Evolutionary conservation across 2,888 invertebrate species (phyloP), one percentile per base, ranked within the genome.

Genomic region (Parthenolecanium corni): DNA sequence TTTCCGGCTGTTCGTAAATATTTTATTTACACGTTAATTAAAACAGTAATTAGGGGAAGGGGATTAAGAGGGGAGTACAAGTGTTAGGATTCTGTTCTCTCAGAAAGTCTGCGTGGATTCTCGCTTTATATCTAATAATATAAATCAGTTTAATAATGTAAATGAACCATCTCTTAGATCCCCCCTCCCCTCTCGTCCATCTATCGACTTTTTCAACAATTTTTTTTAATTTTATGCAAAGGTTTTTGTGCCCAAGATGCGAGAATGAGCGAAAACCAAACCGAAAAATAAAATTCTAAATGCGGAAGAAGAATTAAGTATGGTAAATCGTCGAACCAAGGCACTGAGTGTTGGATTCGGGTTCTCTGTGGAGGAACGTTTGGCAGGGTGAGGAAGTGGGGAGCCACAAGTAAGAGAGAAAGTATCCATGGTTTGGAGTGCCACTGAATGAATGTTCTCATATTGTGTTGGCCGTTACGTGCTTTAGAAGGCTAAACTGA

Each of bases 231-330:
- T 31, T 31, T 6, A 31, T 9, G 31, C 4, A 31, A 31, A 31
- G 9, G 31, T 31, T 31, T n/a, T n/a, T n/a, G n/a, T n/a, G n/a
- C n/a, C n/a, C n/a, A n/a, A n/a, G n/a, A 14, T 5, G 20, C 9
- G 49, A 2, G 49, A 49, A 21, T 6, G 49, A 49, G 23, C 1
- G 21, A 14, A 11, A 23, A 21, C 12, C 5, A 49, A 9, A 20
- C 21, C 5, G 23, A 20, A 11, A 23, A 21, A 49, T 2, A 23
- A 2, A 14, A 46, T 40, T n/a, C 36, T 18, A 58, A 49, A 58
- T 38, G 58, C 58, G 58, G 58, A 58, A 58, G 58, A 58, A 58
- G 52, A 52, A 58, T n/a, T n/a, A n/a, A n/a, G n/a, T n/a, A 49
- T 21, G 18, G 49, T 49, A 36, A 38, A 49, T 58, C 58, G 58